phyloP scores from a whole-genome alignment of 2,888 invertebrate genomes.

The Yponomeuta malinellus region DNA sequence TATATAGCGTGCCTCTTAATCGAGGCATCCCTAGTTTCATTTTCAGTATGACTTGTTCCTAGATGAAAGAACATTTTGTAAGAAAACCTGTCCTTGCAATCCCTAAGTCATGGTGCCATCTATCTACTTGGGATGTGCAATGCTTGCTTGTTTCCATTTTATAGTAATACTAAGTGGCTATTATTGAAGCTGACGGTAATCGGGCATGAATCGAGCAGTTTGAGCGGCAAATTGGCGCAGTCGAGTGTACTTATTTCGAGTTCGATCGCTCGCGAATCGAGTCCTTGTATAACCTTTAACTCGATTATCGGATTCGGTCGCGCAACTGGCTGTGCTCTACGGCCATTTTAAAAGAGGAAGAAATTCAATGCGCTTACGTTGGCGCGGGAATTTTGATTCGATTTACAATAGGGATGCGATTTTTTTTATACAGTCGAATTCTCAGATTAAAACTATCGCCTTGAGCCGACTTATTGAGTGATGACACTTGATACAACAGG shows the following conservation, averaged over 20 bases:
- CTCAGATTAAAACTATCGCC: not conserved
- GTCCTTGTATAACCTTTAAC: conserved; percentile 7
- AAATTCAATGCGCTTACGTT: conserved; percentile 1
- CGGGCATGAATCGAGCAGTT: conserved; percentile 3
- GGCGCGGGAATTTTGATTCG: not conserved
- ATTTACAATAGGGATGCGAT: not conserved
- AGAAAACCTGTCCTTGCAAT: too few relatives aligned
- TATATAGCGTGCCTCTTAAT: too few relatives aligned
- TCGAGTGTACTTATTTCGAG: not conserved
- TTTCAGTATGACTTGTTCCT: too few relatives aligned
- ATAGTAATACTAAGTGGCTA: conserved; percentile 15
- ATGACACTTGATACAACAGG: too few relatives aligned
- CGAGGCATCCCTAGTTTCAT: too few relatives aligned
- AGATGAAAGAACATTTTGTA: too few relatives aligned
- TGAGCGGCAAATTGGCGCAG: not conserved
- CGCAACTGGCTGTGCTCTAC: not conserved
- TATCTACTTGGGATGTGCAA: too few relatives aligned
- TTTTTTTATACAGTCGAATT: not conserved
- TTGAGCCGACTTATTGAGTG: too few relatives aligned
- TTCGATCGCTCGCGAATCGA: conserved; percentile 1
- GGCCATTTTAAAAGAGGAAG: not conserved
- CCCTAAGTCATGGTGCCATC: too few relatives aligned
- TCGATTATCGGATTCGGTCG: conserved; percentile 14
- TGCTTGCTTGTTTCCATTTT: too few relatives aligned
- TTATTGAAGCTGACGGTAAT: conserved; percentile 2